Evolutionary conservation across 2,888 invertebrate genomes (phyloP).

Genomic region (Onthophagus sagittarius): DNA sequence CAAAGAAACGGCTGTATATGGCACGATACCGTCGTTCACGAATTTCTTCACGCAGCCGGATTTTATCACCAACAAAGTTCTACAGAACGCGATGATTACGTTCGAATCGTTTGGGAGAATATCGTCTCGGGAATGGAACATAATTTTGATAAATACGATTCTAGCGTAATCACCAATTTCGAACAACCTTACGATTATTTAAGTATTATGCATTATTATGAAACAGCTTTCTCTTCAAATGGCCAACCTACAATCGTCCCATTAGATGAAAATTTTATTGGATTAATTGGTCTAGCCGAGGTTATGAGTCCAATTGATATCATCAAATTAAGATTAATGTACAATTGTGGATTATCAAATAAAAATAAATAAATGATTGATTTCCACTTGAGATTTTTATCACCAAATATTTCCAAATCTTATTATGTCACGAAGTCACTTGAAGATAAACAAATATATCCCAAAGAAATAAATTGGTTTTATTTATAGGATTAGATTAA

Average conservation of each 20-base stretch:
- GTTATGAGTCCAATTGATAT: constrained; percentile 15
- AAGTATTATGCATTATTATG: constrained; percentile 72
- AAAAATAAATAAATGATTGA: constrained; percentile 2
- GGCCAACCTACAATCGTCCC: constrained; percentile 59
- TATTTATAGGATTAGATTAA: background rate
- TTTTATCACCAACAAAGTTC: constrained; percentile 83
- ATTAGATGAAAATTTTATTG: background rate
- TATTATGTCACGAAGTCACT: background rate
- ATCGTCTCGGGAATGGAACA: constrained; percentile 53
- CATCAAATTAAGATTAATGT: constrained; percentile 17
- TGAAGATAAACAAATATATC: background rate
- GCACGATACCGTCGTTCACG: constrained; percentile 16
- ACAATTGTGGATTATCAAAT: constrained; percentile 1
- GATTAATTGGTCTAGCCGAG: background rate
- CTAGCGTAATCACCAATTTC: constrained; percentile 60
- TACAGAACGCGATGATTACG: constrained; percentile 70
- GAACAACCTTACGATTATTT: constrained; percentile 66
- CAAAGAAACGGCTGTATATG: constrained; percentile 17
- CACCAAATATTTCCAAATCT: background rate
- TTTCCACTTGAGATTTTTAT: background rate
- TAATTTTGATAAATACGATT: constrained; percentile 61
- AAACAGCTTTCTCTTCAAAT: constrained; percentile 64
- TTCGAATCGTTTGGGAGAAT: constrained; percentile 71
- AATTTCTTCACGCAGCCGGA: constrained; percentile 62
- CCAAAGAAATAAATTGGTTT: background rate